Evolutionary conservation across 1,140 invertebrate species (phyloP).

Genomic region (Eufriesea mexicana): DNA sequence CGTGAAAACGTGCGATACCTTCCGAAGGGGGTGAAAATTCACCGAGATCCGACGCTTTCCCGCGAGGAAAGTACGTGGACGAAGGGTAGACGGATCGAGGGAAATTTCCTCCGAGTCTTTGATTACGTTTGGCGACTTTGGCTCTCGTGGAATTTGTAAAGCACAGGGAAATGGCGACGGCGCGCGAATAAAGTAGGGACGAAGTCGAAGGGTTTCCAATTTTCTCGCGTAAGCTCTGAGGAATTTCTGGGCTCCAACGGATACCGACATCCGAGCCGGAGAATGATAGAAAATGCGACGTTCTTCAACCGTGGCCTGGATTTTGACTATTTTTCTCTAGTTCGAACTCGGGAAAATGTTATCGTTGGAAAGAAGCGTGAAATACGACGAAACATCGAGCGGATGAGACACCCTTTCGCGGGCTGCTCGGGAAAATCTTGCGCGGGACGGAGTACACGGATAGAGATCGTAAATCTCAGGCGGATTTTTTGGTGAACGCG

Average conservation of each 20-base stretch:
- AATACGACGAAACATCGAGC: background rate
- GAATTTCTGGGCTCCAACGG: no score
- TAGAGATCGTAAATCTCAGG: conserved; percentile 28
- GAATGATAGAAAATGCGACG: no score
- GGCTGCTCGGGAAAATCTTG: background rate
- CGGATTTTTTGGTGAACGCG: conserved; percentile 8
- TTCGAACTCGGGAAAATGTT: no score
- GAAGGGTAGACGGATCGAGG: no score
- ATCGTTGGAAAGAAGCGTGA: no score
- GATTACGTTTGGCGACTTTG: background rate
- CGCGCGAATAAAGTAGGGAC: background rate
- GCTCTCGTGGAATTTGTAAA: background rate
- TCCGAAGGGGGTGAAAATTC: background rate
- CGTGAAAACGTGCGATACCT: background rate
- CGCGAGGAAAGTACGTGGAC: no score
- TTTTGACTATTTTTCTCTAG: no score
- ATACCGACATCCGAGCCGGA: no score
- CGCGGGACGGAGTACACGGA: no score
- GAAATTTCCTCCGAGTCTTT: background rate
- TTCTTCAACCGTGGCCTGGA: no score
- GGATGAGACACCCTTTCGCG: background rate
- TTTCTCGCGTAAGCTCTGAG: background rate
- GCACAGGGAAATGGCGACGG: background rate
- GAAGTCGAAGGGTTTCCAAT: background rate
- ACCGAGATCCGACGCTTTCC: background rate